Evolutionary conservation across 2,888 invertebrate genomes (phyloP).

Genomic region (Dyspetes luteomarginatus): DNA sequence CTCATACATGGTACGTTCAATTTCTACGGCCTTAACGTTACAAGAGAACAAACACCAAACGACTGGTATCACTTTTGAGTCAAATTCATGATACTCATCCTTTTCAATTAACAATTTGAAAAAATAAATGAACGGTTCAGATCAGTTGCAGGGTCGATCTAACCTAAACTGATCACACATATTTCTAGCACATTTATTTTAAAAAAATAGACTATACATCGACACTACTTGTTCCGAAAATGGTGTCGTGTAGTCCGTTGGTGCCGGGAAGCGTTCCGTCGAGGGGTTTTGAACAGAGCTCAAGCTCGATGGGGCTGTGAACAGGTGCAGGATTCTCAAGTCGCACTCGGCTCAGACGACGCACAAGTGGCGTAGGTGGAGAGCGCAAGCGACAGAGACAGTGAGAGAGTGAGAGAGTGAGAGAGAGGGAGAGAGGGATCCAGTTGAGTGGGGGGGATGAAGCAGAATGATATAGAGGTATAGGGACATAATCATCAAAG

Average conservation of each 20-base stretch:
- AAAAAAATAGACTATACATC: too few relatives aligned
- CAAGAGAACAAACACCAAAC: too few relatives aligned
- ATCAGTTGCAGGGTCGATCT: too few relatives aligned
- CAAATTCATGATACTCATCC: too few relatives aligned
- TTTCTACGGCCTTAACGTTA: too few relatives aligned
- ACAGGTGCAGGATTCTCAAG: slow-evolving; percentile 58
- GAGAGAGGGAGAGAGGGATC: slow-evolving; percentile 51
- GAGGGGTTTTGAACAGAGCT: slow-evolving; percentile 4
- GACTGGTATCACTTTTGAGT: too few relatives aligned
- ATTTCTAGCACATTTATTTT: too few relatives aligned
- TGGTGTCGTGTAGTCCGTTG: background rate
- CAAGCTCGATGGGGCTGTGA: slow-evolving; percentile 24
- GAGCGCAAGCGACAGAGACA: slow-evolving; percentile 31
- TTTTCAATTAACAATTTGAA: too few relatives aligned
- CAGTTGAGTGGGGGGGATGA: slow-evolving; percentile 80
- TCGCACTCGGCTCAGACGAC: slow-evolving; percentile 45
- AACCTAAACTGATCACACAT: too few relatives aligned
- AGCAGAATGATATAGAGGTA: slow-evolving; percentile 72
- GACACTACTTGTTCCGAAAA: background rate
- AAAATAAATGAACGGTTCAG: too few relatives aligned
- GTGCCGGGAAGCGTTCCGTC: slow-evolving; percentile 1
- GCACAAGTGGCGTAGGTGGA: slow-evolving; percentile 33
- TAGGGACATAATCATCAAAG: slow-evolving; percentile 79
- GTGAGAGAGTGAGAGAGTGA: slow-evolving; percentile 40
- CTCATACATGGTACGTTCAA: too few relatives aligned